Conservation (phyloP, 1,140 invertebrate species). For the Tribolium castaneum region DNA sequence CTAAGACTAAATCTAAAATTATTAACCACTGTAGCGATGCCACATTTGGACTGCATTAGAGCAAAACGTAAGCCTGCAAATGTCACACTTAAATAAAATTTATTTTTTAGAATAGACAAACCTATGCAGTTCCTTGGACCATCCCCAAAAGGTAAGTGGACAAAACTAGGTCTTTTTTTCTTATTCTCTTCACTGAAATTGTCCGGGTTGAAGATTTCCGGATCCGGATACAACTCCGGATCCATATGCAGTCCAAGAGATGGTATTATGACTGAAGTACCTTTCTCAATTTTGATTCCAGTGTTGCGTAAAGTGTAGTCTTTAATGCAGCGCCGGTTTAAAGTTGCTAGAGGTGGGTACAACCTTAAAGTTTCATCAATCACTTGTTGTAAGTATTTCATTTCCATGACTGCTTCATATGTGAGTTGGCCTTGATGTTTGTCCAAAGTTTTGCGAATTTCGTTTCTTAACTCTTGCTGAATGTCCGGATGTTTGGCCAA, state of each 20-base stretch:
- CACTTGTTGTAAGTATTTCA: slow-evolving; percentile 70
- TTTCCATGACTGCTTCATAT: slow-evolving; percentile 69
- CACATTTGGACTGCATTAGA: slow-evolving; percentile 60
- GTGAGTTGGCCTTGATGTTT: slow-evolving; percentile 66
- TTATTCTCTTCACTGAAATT: slow-evolving; percentile 67
- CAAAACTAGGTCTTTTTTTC: slow-evolving; percentile 57
- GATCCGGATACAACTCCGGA: slow-evolving; percentile 68
- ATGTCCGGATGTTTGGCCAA: slow-evolving; percentile 65
- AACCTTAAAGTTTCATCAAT: slow-evolving; percentile 58
- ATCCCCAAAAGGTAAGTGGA: slow-evolving; percentile 69
- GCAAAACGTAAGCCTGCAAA: slow-evolving; percentile 62
- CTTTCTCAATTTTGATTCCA: slow-evolving; percentile 60
- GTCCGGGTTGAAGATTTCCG: slow-evolving; percentile 72
- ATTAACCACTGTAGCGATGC: slow-evolving; percentile 54
- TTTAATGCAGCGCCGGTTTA: slow-evolving; percentile 62
- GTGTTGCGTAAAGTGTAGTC: slow-evolving; percentile 64
- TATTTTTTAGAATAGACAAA: slow-evolving; percentile 38
- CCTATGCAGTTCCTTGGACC: slow-evolving; percentile 69
- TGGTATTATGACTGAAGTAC: slow-evolving; percentile 59
- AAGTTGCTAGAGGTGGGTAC: slow-evolving; percentile 52
- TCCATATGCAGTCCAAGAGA: slow-evolving; percentile 62
- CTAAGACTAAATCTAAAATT: slow-evolving; percentile 53
- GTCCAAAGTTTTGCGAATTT: slow-evolving; percentile 64
- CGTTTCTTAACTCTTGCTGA: slow-evolving; percentile 65
- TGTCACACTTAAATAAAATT: neutral